Evolutionary conservation across 1,140 invertebrate genomes (phyloP).

Genomic region (Apocrypta bakeri): DNA sequence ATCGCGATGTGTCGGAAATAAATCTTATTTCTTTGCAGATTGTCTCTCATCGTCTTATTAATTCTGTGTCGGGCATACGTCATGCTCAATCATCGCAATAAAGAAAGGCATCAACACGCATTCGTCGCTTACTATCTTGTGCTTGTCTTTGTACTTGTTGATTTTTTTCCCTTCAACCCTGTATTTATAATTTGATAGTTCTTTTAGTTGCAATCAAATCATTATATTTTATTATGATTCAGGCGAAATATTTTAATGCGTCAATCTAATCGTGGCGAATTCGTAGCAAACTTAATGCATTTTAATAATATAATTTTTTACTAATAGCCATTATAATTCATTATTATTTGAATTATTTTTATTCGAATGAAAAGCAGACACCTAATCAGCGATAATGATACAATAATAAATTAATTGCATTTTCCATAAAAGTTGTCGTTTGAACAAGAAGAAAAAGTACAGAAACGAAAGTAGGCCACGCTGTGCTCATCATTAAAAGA

Average conservation of each 20-base stretch:
- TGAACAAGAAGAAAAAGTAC: not conserved
- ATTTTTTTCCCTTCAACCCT: not conserved
- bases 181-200: not conserved
- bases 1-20: not conserved
- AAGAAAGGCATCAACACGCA: slow-evolving; percentile 8
- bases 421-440: not conserved
- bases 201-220: not conserved
- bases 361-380: too few species aligned
- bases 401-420: too few species aligned
- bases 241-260: too few species aligned
- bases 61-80: not conserved
- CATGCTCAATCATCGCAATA: slow-evolving; percentile 26
- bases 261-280: too few species aligned
- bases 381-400: too few species aligned
- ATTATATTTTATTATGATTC: too few species aligned
- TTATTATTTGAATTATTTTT: too few species aligned
- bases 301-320: too few species aligned
- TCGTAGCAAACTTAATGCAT: too few species aligned
- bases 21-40: not conserved
- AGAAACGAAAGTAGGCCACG: not conserved
- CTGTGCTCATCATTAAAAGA: slow-evolving; percentile 11
- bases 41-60: not conserved
- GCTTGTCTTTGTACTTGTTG: not conserved
- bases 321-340: too few species aligned
- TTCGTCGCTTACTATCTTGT: not conserved